Evolutionary conservation across 2,888 invertebrate species (phyloP).

Genomic region (Eudemis profundana): DNA sequence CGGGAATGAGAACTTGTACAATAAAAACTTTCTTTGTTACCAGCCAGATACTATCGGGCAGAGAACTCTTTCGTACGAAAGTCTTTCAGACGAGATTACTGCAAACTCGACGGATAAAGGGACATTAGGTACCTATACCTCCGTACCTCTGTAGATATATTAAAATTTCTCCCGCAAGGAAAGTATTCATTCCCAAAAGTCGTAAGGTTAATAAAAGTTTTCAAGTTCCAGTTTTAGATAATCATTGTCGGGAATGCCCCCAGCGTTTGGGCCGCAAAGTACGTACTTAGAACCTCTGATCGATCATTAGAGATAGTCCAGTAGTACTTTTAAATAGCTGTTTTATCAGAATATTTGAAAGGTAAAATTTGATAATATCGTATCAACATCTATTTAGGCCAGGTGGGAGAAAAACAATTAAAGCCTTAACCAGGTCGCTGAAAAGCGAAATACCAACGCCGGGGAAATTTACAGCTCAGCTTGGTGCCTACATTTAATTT

Average conservation of each 20-base stretch:
- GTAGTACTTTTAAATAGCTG: constrained; percentile 9
- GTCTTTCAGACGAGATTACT: constrained; percentile 60
- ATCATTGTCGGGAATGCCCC: constrained; percentile 45
- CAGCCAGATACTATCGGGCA: constrained; percentile 75
- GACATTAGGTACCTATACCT: constrained; percentile 44
- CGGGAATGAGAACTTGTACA: constrained; percentile 68
- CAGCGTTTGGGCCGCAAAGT: constrained; percentile 13
- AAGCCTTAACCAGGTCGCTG: constrained; percentile 11
- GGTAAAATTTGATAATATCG: background rate
- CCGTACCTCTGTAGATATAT: constrained; percentile 15
- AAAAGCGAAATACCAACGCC: background rate
- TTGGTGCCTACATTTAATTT: constrained; percentile 36
- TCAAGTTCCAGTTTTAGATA: constrained; percentile 56
- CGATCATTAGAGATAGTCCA: constrained; percentile 12
- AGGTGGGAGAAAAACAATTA: constrained; percentile 4
- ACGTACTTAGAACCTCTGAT: constrained; percentile 14
- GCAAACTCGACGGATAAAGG: constrained; percentile 50
- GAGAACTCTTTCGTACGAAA: constrained; percentile 72
- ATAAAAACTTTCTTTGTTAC: constrained; percentile 85
- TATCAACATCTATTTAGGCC: constrained; percentile 3
- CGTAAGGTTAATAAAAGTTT: constrained; percentile 64
- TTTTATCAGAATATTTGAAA: constrained; percentile 3
- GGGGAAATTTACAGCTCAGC: constrained; percentile 12
- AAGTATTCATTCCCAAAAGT: constrained; percentile 52
- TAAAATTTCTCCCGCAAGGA: constrained; percentile 16